Conservation (phyloP, 2,888 invertebrate species). For the Tromatobia lineatoria region DNA sequence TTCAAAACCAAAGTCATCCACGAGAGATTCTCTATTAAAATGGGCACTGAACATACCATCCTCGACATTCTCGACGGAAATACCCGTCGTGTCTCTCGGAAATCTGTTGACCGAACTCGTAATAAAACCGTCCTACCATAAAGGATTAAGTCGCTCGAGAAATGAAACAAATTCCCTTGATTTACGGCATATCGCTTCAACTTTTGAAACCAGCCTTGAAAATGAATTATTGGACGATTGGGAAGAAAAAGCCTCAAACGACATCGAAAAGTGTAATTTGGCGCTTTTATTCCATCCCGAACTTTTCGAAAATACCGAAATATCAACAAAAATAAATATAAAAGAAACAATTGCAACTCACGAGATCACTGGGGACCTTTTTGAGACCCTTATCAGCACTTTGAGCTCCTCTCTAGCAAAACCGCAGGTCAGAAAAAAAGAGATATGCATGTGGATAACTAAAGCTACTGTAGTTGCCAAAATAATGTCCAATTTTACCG, state of each 20-base stretch:
- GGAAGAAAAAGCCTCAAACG: constrained; percentile 58
- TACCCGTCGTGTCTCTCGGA: constrained; percentile 76
- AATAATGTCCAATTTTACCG: constrained; percentile 75
- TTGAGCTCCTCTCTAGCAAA: constrained; percentile 68
- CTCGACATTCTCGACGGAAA: constrained; percentile 64
- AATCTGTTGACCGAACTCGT: constrained; percentile 76
- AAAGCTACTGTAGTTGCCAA: constrained; percentile 75
- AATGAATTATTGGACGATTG: constrained; percentile 65
- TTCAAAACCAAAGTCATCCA: constrained; percentile 66
- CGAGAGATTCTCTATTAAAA: constrained; percentile 76
- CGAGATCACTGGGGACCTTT: constrained; percentile 66
- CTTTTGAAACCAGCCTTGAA: not conserved
- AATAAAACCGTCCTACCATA: constrained; percentile 73
- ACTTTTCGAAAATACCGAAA: not conserved
- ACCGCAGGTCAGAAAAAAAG: constrained; percentile 46
- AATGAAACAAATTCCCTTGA: constrained; percentile 26
- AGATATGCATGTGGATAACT: constrained; percentile 70
- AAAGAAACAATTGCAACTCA: constrained; percentile 56
- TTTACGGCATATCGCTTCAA: not conserved
- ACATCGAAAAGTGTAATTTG: constrained; percentile 76
- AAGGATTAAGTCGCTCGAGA: constrained; percentile 47
- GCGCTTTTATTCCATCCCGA: constrained; percentile 71
- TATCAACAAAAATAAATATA: constrained; percentile 66
- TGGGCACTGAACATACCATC: constrained; percentile 79
- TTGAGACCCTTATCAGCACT: constrained; percentile 51